phyloP scores from a whole-genome alignment of 2,797 vertebrate species.

The Fistularia tabacaria region DNA sequence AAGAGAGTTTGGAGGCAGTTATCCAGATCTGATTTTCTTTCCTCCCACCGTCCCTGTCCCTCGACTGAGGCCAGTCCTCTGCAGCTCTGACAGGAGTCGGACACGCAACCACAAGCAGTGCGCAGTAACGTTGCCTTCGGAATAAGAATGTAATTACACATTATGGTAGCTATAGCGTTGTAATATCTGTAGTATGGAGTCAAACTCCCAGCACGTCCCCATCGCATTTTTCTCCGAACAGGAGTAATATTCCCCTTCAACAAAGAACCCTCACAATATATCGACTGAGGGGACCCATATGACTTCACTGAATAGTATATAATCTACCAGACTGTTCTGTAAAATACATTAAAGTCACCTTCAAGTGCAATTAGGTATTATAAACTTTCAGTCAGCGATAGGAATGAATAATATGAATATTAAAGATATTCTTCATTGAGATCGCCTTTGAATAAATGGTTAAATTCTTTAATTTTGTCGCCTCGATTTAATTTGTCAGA shows the following conservation, averaged over 20 bases:
- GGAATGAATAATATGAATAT: conserved; percentile 36
- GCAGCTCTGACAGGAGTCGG: conserved; percentile 74
- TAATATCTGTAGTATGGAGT: conserved; percentile 26
- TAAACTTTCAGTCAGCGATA: conserved; percentile 12
- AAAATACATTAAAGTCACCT: conserved; percentile 1
- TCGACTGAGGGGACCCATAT: too few species aligned
- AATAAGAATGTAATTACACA: conserved; percentile 63
- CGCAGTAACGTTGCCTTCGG: conserved; percentile 65
- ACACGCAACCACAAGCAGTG: conserved; percentile 74
- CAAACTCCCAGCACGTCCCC: conserved; percentile 5
- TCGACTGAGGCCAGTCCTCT: conserved; percentile 69
- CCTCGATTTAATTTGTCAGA: conserved; percentile 39
- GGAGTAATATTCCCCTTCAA: conserved; percentile 17
- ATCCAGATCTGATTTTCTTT: conserved; percentile 70
- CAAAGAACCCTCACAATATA: conserved; percentile 7
- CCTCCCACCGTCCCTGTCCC: conserved; percentile 56
- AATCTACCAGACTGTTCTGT: too few species aligned
- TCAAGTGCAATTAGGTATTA: conserved; percentile 12
- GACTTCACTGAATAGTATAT: too few species aligned
- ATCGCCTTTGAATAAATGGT: conserved; percentile 25
- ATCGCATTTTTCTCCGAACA: conserved; percentile 18
- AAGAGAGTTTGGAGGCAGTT: conserved; percentile 8
- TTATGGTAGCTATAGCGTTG: conserved; percentile 36
- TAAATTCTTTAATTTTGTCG: conserved; percentile 35
- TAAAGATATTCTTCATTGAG: conserved; percentile 25